These are phyloP conservation scores for Percopsis transmontana DNA, from an alignment of 2,113 vertebrate species.

Conservation along the genomic window DNA sequence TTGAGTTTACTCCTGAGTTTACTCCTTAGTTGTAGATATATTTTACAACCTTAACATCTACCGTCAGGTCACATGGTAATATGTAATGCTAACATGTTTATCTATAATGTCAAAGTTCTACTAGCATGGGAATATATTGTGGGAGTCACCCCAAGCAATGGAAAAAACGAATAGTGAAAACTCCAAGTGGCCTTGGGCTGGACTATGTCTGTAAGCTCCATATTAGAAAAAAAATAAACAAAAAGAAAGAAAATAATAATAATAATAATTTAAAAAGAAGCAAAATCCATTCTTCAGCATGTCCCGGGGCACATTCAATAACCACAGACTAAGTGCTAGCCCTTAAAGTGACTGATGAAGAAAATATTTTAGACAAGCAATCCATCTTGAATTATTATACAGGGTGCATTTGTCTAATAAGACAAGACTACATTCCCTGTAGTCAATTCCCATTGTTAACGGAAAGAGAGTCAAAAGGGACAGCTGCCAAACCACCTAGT, in stretches of 20 bases:
- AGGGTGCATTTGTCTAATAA: slow-evolving; percentile 41
- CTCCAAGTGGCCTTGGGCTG: slow-evolving; percentile 25
- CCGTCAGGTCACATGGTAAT: too few species aligned
- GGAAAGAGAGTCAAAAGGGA: slow-evolving; percentile 11
- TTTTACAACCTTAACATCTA: slow-evolving; percentile 2
- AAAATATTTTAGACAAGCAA: slow-evolving; percentile 36
- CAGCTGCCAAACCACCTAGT: slow-evolving; percentile 46
- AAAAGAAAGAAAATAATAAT: too few species aligned
- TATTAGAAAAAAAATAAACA: too few species aligned
- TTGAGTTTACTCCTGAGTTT: slow-evolving; percentile 7
- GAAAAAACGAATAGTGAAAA: slow-evolving; percentile 24
- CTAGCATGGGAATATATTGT: slow-evolving; percentile 28
- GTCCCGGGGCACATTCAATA: slow-evolving; percentile 34
- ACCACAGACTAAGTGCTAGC: slow-evolving; percentile 36
- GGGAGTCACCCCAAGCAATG: slow-evolving; percentile 28
- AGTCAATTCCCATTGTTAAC: slow-evolving; percentile 45
- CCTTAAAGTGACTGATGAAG: slow-evolving; percentile 24
- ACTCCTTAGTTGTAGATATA: slow-evolving; percentile 29
- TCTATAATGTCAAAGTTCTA: slow-evolving; percentile 39
- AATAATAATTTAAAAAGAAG: neutral
- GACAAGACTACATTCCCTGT: slow-evolving; percentile 45
- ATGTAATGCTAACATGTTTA: too few species aligned
- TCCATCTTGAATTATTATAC: slow-evolving; percentile 37
- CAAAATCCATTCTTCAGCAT: slow-evolving; percentile 40
- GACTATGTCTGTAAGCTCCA: slow-evolving; percentile 19